Evolutionary conservation across 2,888 invertebrate genomes (phyloP).

Genomic region (Heliconius sara): DNA sequence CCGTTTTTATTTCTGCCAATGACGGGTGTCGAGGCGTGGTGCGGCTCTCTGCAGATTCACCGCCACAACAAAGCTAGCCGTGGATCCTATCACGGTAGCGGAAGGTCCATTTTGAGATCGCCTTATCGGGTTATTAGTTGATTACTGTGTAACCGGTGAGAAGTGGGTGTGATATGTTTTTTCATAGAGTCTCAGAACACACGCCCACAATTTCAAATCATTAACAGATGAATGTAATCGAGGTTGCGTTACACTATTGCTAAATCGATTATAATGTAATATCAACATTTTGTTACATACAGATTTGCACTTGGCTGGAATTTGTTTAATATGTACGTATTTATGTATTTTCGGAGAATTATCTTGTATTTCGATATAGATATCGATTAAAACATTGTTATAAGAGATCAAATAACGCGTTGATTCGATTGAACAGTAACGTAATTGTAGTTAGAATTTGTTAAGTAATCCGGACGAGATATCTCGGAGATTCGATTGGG

Average conservation of each 20-base stretch:
- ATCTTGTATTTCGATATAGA: constrained; percentile 32
- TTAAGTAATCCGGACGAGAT: constrained; percentile 78
- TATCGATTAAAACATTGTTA: constrained; percentile 66
- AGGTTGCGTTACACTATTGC: constrained; percentile 66
- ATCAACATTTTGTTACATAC: background rate
- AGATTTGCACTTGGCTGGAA: constrained; percentile 52
- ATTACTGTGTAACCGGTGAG: constrained; percentile 66
- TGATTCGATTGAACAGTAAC: constrained; percentile 66
- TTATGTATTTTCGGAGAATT: constrained; percentile 22
- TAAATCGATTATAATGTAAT: constrained; percentile 32
- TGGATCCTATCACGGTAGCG: constrained; percentile 59
- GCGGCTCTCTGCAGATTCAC: constrained; percentile 60
- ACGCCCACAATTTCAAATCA: constrained; percentile 77
- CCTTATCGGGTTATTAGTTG: constrained; percentile 54
- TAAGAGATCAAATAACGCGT: constrained; percentile 64
- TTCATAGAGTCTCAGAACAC: constrained; percentile 61
- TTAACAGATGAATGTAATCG: constrained; percentile 57
- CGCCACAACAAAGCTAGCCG: constrained; percentile 48
- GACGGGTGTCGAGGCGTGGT: constrained; percentile 83
- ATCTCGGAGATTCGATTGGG: constrained; percentile 75
- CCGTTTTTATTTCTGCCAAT: constrained; percentile 84
- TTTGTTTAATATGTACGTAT: constrained; percentile 5
- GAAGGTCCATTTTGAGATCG: constrained; percentile 60
- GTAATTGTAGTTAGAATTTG: constrained; percentile 78
- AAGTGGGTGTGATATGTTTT: constrained; percentile 83